A percentile compares a stretch with the other conserved stretches of the same genome.
Conservation (phyloP, 2,113 vertebrate species). For the Sterrhoptilus dennistouni region DNA sequence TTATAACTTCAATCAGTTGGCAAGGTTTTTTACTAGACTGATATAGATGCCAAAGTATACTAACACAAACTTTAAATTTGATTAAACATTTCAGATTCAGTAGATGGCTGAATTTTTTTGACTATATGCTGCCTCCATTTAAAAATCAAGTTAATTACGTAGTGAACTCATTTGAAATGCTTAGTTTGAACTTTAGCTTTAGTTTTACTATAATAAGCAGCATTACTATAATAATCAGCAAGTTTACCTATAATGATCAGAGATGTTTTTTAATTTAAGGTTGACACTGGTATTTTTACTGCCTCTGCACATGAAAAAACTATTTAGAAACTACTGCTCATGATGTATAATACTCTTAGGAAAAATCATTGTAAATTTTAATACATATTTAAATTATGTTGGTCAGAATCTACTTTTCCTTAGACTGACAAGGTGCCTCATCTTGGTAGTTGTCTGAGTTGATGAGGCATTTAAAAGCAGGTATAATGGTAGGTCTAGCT, state of each 20-base stretch:
- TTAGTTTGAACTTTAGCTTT: not conserved
- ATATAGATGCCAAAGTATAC: not conserved
- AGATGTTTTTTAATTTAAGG: not conserved
- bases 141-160: not conserved
- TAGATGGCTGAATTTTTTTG: not conserved
- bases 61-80: not conserved
- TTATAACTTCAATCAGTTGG: not conserved
- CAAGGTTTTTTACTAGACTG: not conserved
- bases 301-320: not conserved
- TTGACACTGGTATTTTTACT: not conserved
- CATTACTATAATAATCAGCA: not conserved
- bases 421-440: not conserved
- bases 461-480: not conserved
- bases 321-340: not conserved
- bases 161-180: not conserved
- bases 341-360: not conserved
- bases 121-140: not conserved
- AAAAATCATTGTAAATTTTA: not conserved
- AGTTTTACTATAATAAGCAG: not conserved
- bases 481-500: not conserved
- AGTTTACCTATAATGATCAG: not conserved
- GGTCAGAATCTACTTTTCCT: not conserved
- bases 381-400: not conserved
- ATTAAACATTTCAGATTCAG: not conserved
- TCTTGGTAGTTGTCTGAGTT: not conserved